Percentiles rank a stretch among this genome's conserved stretches.
Evolutionary conservation across 92 coral and sea anemone genomes (phyloP).

Genomic region (Anthopleura xanthogrammica): DNA sequence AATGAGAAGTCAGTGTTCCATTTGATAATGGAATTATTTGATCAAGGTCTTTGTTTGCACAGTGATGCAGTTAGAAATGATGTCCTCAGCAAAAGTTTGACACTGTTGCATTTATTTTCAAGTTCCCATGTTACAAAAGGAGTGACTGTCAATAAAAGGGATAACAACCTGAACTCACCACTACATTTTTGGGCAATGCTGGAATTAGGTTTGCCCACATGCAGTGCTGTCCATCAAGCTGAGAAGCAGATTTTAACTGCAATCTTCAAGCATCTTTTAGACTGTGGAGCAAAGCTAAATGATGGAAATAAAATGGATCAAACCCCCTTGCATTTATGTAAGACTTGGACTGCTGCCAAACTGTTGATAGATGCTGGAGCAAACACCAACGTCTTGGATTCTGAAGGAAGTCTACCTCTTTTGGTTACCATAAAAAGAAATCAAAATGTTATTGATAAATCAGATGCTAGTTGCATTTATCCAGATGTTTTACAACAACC

Average conservation of each 20-base stretch:
- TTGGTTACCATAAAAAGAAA: background rate
- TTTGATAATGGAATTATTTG: background rate
- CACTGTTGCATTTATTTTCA: background rate
- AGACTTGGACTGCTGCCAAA: conserved; percentile 37
- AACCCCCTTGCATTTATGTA: conserved; percentile 39
- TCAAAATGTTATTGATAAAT: background rate
- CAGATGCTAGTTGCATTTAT: background rate
- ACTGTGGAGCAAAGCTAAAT: conserved; percentile 20
- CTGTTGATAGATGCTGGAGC: conserved; percentile 49
- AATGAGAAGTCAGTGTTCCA: background rate
- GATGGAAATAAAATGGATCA: background rate
- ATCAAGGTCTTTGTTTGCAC: background rate
- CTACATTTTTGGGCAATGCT: conserved; percentile 22
- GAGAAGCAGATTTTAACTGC: background rate
- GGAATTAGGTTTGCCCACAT: background rate
- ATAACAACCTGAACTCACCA: background rate
- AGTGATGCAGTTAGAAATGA: background rate
- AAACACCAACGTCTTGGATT: conserved; percentile 22
- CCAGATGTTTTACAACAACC: conserved; percentile 21
- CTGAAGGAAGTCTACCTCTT: conserved; percentile 24
- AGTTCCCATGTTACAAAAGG: background rate
- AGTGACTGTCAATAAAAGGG: background rate
- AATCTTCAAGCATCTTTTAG: background rate
- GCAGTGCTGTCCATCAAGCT: background rate
- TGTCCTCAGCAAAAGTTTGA: background rate